Base-by-base conservation (phyloP, 2,113 vertebrate genomes). In the Ceyx margarethae region DNA sequence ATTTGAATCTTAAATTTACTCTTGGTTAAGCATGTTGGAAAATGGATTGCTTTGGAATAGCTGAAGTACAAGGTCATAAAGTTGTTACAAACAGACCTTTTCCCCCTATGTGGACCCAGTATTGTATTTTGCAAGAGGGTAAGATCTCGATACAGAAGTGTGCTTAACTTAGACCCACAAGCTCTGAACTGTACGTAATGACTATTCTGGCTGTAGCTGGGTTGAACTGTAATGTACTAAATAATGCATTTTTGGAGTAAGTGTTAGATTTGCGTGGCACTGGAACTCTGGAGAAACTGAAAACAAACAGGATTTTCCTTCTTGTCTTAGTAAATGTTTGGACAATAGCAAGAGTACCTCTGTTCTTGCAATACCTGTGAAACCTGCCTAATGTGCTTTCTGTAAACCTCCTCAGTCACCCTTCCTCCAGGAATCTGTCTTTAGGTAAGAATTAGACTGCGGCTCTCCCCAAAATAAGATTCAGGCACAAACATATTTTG, bases 231-330 rank as follows among this genome's bases (percentile, higher is more conserved):
- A 37, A 15, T 1, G 0, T 57, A 14, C 45, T 93, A 89, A 96
- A 95, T 92, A 91, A 95, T 90, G 56, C 68, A 91, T 87, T 50
- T 77, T 56, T 2, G 9, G 89, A 94, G 64, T n/a, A 74, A 90
- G 56, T 81, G 66, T 71, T 65, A 50, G 48, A 43, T 50, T 48
- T 91, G 74, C 94, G 74, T 33, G 51, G 74, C 79, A 67, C 22
- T 12, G 6, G n/a, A 80, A 5, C 66, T 56, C 77, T 54, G 37
- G 60, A 77, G 45, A 81, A 81, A 12, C 25, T 5, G 56, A 74
- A 87, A 94, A 94, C 43, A 82, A 85, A 61, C 43, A 81, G 37
- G 40, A 48, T 66, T 75, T 58, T 78, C 5, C 19, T 88, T 20
- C 35, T 85, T 83, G 69, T 89, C 18, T 56, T 57, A 74, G 88